These are phyloP conservation scores for Manacus vitellinus DNA, from an alignment of 2,113 vertebrate species.

Conservation along the genomic window DNA sequence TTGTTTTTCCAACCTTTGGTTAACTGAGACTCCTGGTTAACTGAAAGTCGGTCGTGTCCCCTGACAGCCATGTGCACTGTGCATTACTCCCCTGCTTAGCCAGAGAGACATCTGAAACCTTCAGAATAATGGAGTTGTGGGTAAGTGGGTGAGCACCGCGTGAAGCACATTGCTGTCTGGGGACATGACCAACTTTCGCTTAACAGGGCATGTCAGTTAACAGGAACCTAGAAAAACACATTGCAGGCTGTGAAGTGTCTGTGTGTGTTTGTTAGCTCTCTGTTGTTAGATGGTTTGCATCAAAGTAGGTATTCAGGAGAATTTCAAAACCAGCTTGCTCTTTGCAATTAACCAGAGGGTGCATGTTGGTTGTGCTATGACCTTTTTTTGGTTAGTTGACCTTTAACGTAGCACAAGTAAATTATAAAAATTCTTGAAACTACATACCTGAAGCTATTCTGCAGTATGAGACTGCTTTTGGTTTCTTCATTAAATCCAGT, in stretches of 20 bases:
- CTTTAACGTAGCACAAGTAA: not conserved
- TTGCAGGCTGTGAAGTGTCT: not conserved
- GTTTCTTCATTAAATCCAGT: not conserved
- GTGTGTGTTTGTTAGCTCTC: not conserved
- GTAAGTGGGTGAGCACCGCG: slow-evolving; percentile 55
- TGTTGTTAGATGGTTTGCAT: slow-evolving; percentile 21
- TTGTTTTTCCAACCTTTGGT: slow-evolving; percentile 28
- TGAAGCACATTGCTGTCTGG: slow-evolving; percentile 40
- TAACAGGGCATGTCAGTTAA: slow-evolving; percentile 13
- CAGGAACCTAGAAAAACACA: not conserved
- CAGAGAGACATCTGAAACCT: slow-evolving; percentile 20
- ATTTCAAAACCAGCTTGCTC: not conserved
- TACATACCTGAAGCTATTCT: not conserved
- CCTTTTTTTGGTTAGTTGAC: not conserved
- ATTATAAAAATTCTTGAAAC: not conserved
- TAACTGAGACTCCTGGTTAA: slow-evolving; percentile 36
- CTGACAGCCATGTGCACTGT: slow-evolving; percentile 15
- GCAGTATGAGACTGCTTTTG: not conserved
- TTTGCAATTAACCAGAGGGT: not conserved
- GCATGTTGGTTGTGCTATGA: not conserved
- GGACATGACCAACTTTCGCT: slow-evolving; percentile 66
- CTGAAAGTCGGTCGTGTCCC: slow-evolving; percentile 58
- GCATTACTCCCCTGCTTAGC: slow-evolving; percentile 46
- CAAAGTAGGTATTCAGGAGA: not conserved
- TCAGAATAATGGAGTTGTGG: slow-evolving; percentile 57